Evolutionary conservation across 2,113 vertebrate genomes (phyloP).

Genomic region (Platichthys flesus): DNA sequence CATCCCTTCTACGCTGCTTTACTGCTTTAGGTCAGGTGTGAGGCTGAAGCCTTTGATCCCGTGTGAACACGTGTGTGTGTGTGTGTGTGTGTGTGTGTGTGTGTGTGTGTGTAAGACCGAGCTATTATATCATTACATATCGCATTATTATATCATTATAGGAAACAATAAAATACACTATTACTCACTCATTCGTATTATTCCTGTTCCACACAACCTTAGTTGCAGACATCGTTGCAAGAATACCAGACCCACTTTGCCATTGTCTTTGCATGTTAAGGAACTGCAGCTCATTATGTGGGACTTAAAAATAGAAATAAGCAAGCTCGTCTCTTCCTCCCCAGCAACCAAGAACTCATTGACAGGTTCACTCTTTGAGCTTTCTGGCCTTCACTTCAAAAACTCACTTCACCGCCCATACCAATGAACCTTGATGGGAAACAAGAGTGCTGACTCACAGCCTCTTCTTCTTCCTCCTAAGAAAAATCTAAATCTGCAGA

Average conservation of each 20-base stretch:
- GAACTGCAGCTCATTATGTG: not conserved
- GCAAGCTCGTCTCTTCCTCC: not conserved
- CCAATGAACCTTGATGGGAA: slow-evolving; percentile 29
- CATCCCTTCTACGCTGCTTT: slow-evolving; percentile 48
- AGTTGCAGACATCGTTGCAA: too few relatives aligned
- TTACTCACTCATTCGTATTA: too few relatives aligned
- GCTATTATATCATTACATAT: not conserved
- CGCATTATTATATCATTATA: too few relatives aligned
- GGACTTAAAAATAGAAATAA: not conserved
- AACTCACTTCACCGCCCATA: slow-evolving; percentile 15
- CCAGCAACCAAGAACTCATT: not conserved
- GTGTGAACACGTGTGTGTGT: not conserved
- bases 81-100: too few relatives aligned
- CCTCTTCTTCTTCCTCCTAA: not conserved
- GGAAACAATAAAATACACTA: not conserved
- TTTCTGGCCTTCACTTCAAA: not conserved
- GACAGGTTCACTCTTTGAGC: not conserved
- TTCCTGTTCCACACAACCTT: too few relatives aligned
- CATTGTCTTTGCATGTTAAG: not conserved
- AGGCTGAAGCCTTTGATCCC: slow-evolving; percentile 46
- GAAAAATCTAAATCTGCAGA: slow-evolving; percentile 35
- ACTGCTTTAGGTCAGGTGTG: slow-evolving; percentile 49
- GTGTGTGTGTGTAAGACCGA: not conserved
- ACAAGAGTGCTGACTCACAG: slow-evolving; percentile 44
- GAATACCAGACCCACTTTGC: too few relatives aligned